These are phyloP conservation scores for Peromyscus eremicus DNA, from an alignment of 2,797 vertebrate genomes.

Conservation along the genomic window DNA sequence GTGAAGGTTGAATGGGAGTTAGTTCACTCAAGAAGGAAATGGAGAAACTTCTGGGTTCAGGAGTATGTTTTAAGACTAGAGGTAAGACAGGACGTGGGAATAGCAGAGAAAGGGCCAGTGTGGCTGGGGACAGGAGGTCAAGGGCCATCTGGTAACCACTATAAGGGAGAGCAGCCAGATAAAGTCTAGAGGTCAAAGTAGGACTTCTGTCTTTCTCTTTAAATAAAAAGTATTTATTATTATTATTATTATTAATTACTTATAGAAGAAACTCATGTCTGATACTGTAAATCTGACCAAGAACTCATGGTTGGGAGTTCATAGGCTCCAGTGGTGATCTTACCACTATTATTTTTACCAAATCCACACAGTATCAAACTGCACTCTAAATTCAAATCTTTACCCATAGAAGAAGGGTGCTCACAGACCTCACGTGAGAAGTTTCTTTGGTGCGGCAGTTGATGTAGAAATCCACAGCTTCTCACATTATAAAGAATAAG, in stretches of 20 bases:
- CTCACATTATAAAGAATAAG: background rate
- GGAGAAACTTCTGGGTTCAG: background rate
- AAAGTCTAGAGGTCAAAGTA: background rate
- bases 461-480: background rate
- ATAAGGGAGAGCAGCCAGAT: background rate
- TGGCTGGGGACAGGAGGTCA: background rate
- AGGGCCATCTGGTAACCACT: background rate
- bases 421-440: background rate
- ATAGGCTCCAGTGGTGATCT: background rate
- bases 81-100: background rate
- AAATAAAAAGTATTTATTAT: background rate
- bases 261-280: background rate
- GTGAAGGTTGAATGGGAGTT: background rate
- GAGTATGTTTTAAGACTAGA: background rate
- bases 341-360: background rate
- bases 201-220: background rate
- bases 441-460: background rate
- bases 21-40: slow-evolving; percentile 39
- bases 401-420: background rate
- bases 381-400: background rate
- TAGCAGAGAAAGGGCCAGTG: background rate
- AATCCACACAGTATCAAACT: background rate
- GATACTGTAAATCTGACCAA: background rate
- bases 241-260: background rate
- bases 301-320: background rate